Evolutionary conservation across 1,140 invertebrate genomes (phyloP).

Genomic region (Drosophila tsacasi): DNA sequence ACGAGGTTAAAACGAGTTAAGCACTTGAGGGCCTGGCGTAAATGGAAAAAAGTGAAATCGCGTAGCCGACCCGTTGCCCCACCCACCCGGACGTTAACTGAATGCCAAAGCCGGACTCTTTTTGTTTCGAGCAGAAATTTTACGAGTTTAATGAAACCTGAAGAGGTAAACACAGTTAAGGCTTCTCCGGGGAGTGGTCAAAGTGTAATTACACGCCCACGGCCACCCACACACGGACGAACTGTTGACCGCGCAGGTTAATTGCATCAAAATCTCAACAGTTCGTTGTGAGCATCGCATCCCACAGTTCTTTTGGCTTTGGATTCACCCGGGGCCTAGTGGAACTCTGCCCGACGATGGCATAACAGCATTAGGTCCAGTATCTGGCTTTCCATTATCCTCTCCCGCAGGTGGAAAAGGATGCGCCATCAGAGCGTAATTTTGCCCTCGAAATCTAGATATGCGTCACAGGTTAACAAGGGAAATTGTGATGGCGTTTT

Average conservation of each 20-base stretch:
- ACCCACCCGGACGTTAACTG: constrained; percentile 37
- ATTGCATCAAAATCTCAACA: constrained; percentile 62
- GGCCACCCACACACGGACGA: constrained; percentile 2
- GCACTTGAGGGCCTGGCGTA: constrained; percentile 43
- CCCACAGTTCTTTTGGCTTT: constrained; percentile 34
- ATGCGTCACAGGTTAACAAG: neutral
- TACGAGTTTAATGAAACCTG: constrained; percentile 67
- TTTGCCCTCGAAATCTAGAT: constrained; percentile 1
- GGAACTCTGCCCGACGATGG: constrained; percentile 13
- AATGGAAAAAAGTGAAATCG: constrained; percentile 29
- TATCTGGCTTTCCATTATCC: constrained; percentile 19
- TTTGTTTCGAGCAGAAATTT: constrained; percentile 38
- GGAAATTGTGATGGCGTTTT: neutral
- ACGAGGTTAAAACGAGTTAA: constrained; percentile 67
- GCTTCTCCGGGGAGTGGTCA: constrained; percentile 38
- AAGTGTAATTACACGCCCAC: constrained; percentile 48
- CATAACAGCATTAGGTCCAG: constrained; percentile 41
- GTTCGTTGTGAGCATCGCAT: constrained; percentile 30
- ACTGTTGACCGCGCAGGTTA: constrained; percentile 59
- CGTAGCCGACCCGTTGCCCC: constrained; percentile 28
- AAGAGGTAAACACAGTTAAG: constrained; percentile 62
- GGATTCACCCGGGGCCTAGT: constrained; percentile 32
- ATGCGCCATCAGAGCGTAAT: neutral
- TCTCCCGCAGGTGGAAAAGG: constrained; percentile 17
- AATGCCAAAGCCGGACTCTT: constrained; percentile 34